phyloP scores from a whole-genome alignment of 1,140 invertebrate genomes.

The Ooceraea biroi region DNA sequence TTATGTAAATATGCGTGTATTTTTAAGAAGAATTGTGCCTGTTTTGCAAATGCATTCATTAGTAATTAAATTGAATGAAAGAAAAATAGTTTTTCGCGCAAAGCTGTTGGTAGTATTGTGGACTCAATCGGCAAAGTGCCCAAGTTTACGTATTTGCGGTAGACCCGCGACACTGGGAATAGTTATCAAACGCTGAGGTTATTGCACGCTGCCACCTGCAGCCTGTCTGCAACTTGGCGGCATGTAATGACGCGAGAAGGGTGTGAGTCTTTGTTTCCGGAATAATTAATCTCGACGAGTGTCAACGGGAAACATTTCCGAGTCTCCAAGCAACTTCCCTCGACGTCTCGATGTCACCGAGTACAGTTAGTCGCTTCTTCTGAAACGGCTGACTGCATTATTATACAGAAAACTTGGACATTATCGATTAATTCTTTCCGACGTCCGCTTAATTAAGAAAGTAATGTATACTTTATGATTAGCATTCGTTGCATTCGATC shows the following conservation, averaged over 20 bases:
- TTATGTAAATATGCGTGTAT: neutral
- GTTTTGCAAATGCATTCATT: neutral
- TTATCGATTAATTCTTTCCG: neutral
- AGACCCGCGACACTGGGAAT: slow-evolving; percentile 62
- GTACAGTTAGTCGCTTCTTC: slow-evolving; percentile 75
- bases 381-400: slow-evolving; percentile 50
- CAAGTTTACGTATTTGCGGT: slow-evolving; percentile 62
- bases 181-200: slow-evolving; percentile 82
- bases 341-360: slow-evolving; percentile 62
- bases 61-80: neutral
- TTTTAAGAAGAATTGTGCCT: neutral
- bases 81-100: slow-evolving; percentile 11
- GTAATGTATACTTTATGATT: neutral
- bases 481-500: too few species aligned
- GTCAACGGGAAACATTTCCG: slow-evolving; percentile 59
- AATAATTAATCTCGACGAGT: slow-evolving; percentile 84
- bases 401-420: slow-evolving; percentile 46
- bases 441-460: neutral
- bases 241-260: slow-evolving; percentile 41
- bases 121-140: slow-evolving; percentile 52
- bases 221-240: slow-evolving; percentile 73
- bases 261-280: slow-evolving; percentile 73
- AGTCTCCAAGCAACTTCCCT: slow-evolving; percentile 61
- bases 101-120: slow-evolving; percentile 32
- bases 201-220: slow-evolving; percentile 71